Conservation (phyloP, 23 tunicate genomes). For the Ascidia mentula region DNA sequence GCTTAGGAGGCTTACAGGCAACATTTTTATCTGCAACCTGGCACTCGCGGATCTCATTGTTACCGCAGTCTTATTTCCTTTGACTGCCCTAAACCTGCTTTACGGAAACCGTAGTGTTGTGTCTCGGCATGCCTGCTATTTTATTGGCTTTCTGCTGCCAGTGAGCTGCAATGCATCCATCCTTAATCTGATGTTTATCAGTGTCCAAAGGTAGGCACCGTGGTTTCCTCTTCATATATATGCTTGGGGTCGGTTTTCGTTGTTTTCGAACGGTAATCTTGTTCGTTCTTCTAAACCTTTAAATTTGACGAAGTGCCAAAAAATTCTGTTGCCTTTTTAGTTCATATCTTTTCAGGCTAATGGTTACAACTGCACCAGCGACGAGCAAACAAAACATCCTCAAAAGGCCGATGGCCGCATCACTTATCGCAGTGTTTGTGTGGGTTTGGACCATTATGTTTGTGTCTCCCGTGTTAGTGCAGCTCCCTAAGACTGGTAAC, state of each 20-base stretch:
- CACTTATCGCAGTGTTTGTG: constrained; percentile 15
- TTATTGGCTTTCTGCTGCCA: constrained; percentile 47
- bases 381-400: constrained; percentile 11
- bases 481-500: not conserved
- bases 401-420: not conserved
- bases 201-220: constrained; percentile 31
- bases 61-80: constrained; percentile 31
- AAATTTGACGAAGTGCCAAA: too few relatives aligned
- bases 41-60: constrained; percentile 46
- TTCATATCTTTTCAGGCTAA: constrained; percentile 2
- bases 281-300: too few relatives aligned
- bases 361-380: constrained; percentile 2
- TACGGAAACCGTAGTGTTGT: constrained; percentile 16
- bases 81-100: constrained; percentile 32
- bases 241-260: not conserved
- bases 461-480: constrained; percentile 14
- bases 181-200: constrained; percentile 46
- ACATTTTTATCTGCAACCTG: constrained; percentile 46
- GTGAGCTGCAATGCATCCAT: constrained; percentile 46
- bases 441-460: constrained; percentile 53
- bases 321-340: too few relatives aligned
- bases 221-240: not conserved
- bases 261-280: not conserved
- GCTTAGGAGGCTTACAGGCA: constrained; percentile 22
- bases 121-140: constrained; percentile 6